A percentile compares a stretch with the other conserved stretches of the same genome.
Evolutionary conservation across 2,113 vertebrate genomes (phyloP).

Genomic region (Eublepharis macularius): DNA sequence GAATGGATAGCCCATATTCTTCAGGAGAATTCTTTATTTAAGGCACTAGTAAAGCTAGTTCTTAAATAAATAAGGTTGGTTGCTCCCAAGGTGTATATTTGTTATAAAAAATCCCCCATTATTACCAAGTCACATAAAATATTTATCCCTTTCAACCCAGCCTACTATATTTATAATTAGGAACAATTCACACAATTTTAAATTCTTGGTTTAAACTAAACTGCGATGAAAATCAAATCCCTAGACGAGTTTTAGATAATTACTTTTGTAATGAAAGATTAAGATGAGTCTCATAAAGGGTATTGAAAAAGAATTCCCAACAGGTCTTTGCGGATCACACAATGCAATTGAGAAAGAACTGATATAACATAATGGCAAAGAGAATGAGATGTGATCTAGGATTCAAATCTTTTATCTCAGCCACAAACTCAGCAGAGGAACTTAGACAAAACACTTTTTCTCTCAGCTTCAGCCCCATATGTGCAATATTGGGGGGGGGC

Average conservation of each 20-base stretch:
- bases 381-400: no score
- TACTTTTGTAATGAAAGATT: background rate
- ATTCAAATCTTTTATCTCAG: no score
- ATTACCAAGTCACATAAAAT: background rate
- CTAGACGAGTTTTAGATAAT: conserved; percentile 8
- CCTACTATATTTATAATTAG: background rate
- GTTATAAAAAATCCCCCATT: conserved; percentile 14
- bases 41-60: background rate
- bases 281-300: background rate
- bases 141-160: background rate
- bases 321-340: background rate
- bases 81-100: background rate
- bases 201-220: background rate
- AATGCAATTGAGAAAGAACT: background rate
- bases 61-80: rapidly evolving
- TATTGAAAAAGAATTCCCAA: conserved; percentile 3
- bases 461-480: no score
- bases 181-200: background rate
- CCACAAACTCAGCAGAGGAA: no score
- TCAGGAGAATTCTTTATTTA: conserved; percentile 19
- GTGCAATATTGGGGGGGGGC: no score
- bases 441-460: no score
- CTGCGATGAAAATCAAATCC: background rate
- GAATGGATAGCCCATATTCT: rapidly evolving
- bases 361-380: no score